Evolutionary conservation across 2,888 invertebrate genomes (phyloP).

Genomic region (Elmis aenea): DNA sequence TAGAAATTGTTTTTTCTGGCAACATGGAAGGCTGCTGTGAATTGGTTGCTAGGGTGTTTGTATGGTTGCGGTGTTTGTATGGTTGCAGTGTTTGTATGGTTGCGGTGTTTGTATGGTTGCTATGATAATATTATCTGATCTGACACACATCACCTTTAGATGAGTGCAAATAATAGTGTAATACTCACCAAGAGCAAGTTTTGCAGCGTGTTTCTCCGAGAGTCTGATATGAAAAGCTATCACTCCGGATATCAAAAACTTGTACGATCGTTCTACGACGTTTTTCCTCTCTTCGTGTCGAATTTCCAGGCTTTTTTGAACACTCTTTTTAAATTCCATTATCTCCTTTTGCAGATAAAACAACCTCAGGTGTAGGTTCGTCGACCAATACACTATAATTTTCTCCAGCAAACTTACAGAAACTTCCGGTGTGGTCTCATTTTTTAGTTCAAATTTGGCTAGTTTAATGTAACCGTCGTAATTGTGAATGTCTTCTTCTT

Average conservation of each 20-base stretch:
- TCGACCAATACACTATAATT: conserved; percentile 66
- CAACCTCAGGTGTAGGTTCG: conserved; percentile 73
- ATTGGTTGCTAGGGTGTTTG: too few relatives aligned
- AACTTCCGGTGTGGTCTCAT: conserved; percentile 41
- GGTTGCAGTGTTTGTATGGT: too few relatives aligned
- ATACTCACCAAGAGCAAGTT: conserved; percentile 62
- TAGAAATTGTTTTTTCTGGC: too few relatives aligned
- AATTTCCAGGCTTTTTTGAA: conserved; percentile 5
- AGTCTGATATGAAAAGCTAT: conserved; percentile 60
- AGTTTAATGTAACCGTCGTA: conserved; percentile 49
- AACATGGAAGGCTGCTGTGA: too few relatives aligned
- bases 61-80: too few relatives aligned
- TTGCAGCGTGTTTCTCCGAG: conserved; percentile 63
- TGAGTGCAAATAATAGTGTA: too few relatives aligned
- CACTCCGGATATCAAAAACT: conserved; percentile 57
- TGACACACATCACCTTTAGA: too few relatives aligned
- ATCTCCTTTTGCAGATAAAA: conserved; percentile 50
- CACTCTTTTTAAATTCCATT: conserved; percentile 5
- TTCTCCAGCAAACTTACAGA: conserved; percentile 51
- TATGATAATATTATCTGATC: too few relatives aligned
- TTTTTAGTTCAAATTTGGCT: conserved; percentile 50
- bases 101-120: too few relatives aligned
- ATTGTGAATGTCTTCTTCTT: conserved; percentile 48
- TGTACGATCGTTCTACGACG: conserved; percentile 28
- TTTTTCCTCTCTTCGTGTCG: conserved; percentile 1